phyloP scores from a whole-genome alignment of 2,888 invertebrate species.

The Acanthoscelides obtectus region DNA sequence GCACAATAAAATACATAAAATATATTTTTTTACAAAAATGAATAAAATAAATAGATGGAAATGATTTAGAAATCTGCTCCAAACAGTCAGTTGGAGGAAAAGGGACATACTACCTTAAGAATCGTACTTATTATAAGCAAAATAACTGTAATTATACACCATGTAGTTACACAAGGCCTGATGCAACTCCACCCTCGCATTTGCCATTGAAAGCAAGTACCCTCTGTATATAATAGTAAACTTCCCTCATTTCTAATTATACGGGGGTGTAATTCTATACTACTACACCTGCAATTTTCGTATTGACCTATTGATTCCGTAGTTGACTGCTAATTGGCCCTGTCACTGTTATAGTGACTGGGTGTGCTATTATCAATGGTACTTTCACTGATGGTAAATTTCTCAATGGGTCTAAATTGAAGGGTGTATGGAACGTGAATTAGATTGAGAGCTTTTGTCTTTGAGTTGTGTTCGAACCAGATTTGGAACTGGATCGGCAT shows the following conservation, averaged over 20 bases:
- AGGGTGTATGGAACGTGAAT: background rate
- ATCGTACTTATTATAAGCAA: background rate
- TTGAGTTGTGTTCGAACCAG: background rate
- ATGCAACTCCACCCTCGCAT: background rate
- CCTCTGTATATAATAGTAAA: background rate
- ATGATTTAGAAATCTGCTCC: no score
- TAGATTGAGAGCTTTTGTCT: background rate
- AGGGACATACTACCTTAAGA: no score
- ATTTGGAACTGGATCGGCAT: no score
- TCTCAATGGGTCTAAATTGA: background rate
- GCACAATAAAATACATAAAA: no score
- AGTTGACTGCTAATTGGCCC: slow-evolving; percentile 20
- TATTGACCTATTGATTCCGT: slow-evolving; percentile 24
- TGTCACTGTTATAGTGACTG: slow-evolving; percentile 17
- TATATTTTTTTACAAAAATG: no score
- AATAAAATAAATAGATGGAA: no score
- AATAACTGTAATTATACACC: background rate
- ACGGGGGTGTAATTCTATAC: slow-evolving; percentile 19
- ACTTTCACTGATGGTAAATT: background rate
- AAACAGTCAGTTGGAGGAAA: no score
- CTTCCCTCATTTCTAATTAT: slow-evolving; percentile 16
- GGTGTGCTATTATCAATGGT: background rate
- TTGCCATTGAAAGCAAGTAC: background rate
- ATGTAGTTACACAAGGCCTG: background rate
- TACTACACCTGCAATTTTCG: slow-evolving; percentile 20